These are phyloP conservation scores for Cinclus cinclus DNA, from an alignment of 2,113 vertebrate genomes.

Conservation along the genomic window DNA sequence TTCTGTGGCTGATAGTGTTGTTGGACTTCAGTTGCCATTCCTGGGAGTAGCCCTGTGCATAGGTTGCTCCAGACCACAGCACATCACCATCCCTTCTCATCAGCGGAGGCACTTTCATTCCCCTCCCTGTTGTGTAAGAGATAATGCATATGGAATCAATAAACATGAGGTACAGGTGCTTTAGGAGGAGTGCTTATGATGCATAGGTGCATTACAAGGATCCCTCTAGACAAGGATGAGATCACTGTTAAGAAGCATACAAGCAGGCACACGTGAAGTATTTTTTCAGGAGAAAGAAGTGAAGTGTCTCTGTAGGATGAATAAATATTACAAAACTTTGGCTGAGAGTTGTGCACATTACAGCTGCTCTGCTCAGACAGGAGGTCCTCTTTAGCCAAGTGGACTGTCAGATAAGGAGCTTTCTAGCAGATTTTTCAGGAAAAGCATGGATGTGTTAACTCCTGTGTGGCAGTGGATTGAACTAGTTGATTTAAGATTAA, in stretches of 20 bases:
- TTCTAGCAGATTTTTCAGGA: background rate
- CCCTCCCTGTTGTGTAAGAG: background rate
- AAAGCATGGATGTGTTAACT: background rate
- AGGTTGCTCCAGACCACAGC: background rate
- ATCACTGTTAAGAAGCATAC: background rate
- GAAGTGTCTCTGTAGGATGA: slow-evolving; percentile 17
- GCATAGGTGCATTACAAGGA: background rate
- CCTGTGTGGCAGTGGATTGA: background rate
- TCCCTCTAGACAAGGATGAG: slow-evolving; percentile 1
- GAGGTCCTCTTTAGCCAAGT: background rate
- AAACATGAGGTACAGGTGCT: slow-evolving; percentile 10
- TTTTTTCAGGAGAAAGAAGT: background rate
- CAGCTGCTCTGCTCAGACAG: background rate
- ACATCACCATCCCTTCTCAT: background rate
- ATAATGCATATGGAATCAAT: background rate
- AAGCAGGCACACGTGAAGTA: background rate
- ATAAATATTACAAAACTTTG: background rate
- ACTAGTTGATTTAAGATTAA: background rate
- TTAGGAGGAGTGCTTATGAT: background rate
- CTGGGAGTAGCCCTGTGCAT: background rate
- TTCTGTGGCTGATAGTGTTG: background rate
- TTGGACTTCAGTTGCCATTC: background rate
- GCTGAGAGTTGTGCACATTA: background rate
- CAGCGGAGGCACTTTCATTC: background rate
- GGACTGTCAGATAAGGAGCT: background rate